Evolutionary conservation across 2,888 invertebrate species (phyloP).

Genomic region (Microplitis deprimator): DNA sequence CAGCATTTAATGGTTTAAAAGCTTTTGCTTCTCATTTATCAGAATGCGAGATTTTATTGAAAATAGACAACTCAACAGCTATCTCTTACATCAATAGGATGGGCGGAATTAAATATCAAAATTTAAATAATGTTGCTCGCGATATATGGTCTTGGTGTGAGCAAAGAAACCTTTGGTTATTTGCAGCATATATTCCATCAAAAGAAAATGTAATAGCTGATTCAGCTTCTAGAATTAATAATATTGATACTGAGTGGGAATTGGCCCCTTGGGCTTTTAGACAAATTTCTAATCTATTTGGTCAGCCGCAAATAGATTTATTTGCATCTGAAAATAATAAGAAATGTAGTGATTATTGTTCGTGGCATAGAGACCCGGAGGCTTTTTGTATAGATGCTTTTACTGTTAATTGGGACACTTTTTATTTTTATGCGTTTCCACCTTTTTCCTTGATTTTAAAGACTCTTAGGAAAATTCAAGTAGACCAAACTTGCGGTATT

Average conservation of each 20-base stretch:
- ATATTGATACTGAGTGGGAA: conserved; percentile 40
- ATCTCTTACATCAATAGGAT: conserved; percentile 46
- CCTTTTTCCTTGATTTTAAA: conserved; percentile 37
- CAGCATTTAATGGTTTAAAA: conserved; percentile 39
- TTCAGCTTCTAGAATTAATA: conserved; percentile 35
- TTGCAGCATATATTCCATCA: conserved; percentile 42
- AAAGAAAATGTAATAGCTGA: conserved; percentile 40
- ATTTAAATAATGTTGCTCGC: conserved; percentile 33
- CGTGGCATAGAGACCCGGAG: conserved; percentile 42
- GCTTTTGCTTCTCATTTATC: conserved; percentile 34
- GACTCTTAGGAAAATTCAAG: conserved; percentile 32
- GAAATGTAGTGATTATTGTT: conserved; percentile 38
- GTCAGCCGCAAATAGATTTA: conserved; percentile 40
- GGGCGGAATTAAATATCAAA: conserved; percentile 36
- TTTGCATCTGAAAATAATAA: conserved; percentile 36
- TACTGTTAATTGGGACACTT: too few species aligned
- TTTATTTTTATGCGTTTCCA: conserved; percentile 49
- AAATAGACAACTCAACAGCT: conserved; percentile 44
- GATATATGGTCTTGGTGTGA: conserved; percentile 46
- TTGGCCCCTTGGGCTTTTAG: conserved; percentile 39
- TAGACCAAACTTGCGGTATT: conserved; percentile 35
- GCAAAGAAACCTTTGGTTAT: conserved; percentile 36
- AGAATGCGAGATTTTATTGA: conserved; percentile 35
- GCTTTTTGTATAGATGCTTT: conserved; percentile 40
- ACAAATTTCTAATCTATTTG: conserved; percentile 31